Evolutionary conservation across 1,140 invertebrate genomes (phyloP).

Genomic region (Metaphire vulgaris): DNA sequence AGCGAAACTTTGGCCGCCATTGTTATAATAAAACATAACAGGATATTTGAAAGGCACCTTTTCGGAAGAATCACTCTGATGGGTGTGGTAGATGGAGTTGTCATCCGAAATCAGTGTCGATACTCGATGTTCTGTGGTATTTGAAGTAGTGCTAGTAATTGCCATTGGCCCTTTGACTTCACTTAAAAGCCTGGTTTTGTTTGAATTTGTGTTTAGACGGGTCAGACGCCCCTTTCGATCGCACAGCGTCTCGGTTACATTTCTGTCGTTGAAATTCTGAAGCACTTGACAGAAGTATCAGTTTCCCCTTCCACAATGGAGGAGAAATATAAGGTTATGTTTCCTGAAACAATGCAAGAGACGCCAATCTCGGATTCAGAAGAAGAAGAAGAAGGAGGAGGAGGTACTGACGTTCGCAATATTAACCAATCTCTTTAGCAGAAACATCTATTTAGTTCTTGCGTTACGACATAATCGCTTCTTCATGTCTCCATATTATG

Average conservation of each 20-base stretch:
- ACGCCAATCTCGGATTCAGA: constrained; percentile 98
- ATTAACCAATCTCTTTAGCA: background rate
- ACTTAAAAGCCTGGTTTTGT: too few species aligned
- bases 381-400: constrained; percentile 84
- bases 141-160: too few species aligned
- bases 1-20: too few species aligned
- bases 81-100: too few species aligned
- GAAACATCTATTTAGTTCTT: background rate
- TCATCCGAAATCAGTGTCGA: too few species aligned
- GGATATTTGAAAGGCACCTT: too few species aligned
- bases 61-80: too few species aligned
- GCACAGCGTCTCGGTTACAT: constrained; percentile 96
- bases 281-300: constrained; percentile 82
- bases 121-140: too few species aligned
- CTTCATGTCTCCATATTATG: background rate
- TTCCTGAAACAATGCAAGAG: constrained; percentile 97
- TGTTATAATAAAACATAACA: too few species aligned
- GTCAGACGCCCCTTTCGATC: constrained; percentile 92
- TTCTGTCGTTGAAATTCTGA: constrained; percentile 93
- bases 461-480: background rate
- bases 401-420: background rate
- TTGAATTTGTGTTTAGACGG: constrained; percentile 79
- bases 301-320: constrained; percentile 63
- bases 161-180: too few species aligned
- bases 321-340: constrained; percentile 95